Evolutionary conservation across 2,113 vertebrate species (phyloP).

Genomic region (Rhinolophus ferrumequinum): DNA sequence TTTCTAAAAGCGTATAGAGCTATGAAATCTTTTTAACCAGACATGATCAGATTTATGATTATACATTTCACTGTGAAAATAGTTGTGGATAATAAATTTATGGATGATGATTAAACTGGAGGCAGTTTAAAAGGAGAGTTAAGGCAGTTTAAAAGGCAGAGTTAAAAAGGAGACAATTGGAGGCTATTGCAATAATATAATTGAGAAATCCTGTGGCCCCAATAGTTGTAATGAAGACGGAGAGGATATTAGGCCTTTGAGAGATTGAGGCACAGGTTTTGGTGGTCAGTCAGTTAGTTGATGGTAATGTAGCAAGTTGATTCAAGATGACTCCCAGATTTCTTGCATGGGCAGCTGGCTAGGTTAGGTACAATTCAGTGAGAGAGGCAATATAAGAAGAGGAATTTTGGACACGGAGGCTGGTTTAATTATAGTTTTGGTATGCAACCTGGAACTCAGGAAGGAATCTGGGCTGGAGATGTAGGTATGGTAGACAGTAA

Average conservation of each 20-base stretch:
- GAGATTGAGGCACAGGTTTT: slow-evolving; percentile 13
- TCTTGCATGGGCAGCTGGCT: not conserved
- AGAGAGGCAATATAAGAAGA: not conserved
- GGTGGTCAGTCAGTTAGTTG: not conserved
- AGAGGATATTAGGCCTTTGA: slow-evolving; percentile 6
- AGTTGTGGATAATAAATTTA: slow-evolving; percentile 35
- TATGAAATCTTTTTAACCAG: slow-evolving; percentile 42
- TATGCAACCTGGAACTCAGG: not conserved
- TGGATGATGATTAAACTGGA: not conserved
- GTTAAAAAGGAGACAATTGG: not conserved
- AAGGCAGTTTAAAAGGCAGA: too few species aligned
- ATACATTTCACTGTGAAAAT: slow-evolving; percentile 42
- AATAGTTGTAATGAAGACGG: not conserved
- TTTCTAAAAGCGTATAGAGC: slow-evolving; percentile 10
- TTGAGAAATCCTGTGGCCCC: not conserved
- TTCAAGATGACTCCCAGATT: not conserved
- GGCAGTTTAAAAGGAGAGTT: too few species aligned
- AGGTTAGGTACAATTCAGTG: not conserved
- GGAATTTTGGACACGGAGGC: not conserved
- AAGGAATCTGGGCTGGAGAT: slow-evolving; percentile 39
- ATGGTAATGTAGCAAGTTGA: not conserved
- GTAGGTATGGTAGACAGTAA: not conserved
- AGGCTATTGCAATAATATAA: not conserved
- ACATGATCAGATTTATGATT: slow-evolving; percentile 35
- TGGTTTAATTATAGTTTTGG: not conserved